Percentiles rank a stretch among this genome's conserved stretches.
These are phyloP conservation scores for Catostylus mosaicus DNA, from an alignment of 30 jellyfish, hydroid and myxozoan species.

Conservation along the genomic window DNA sequence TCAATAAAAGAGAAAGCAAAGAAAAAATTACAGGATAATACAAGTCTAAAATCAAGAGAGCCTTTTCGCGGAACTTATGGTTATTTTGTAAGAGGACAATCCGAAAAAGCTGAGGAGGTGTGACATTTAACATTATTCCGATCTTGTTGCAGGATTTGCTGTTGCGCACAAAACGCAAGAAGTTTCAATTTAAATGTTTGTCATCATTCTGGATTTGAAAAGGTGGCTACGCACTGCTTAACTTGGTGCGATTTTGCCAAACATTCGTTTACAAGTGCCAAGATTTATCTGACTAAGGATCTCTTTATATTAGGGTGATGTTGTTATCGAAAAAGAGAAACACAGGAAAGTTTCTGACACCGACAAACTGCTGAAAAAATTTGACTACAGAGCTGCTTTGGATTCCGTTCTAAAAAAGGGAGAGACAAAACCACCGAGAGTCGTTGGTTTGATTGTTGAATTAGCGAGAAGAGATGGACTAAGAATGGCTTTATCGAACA, in stretches of 20 bases:
- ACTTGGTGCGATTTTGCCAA: too few relatives aligned
- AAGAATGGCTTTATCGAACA: slow-evolving; percentile 64
- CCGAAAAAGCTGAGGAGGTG: slow-evolving; percentile 75
- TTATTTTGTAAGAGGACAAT: slow-evolving; percentile 73
- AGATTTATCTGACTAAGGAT: too few relatives aligned
- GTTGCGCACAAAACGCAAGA: too few relatives aligned
- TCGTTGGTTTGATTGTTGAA: slow-evolving; percentile 73
- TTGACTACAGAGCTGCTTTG: slow-evolving; percentile 83
- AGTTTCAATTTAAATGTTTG: too few relatives aligned
- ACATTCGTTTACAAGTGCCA: too few relatives aligned
- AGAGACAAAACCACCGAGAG: slow-evolving; percentile 57
- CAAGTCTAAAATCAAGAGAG: background rate
- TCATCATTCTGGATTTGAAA: too few relatives aligned
- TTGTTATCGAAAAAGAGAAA: slow-evolving; percentile 59
- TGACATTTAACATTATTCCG: background rate
- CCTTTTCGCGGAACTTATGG: slow-evolving; percentile 71
- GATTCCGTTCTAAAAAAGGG: slow-evolving; percentile 50
- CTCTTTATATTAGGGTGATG: slow-evolving; percentile 65
- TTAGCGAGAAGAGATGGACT: slow-evolving; percentile 90
- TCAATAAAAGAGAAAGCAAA: slow-evolving; percentile 60
- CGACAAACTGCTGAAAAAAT: slow-evolving; percentile 61
- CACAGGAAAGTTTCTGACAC: slow-evolving; percentile 25
- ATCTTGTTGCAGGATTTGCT: too few relatives aligned
- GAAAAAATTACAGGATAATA: slow-evolving; percentile 28
- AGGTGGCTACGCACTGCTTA: too few relatives aligned